Base-by-base conservation (phyloP, 2,888 invertebrate genomes). In the Cerastis leucographa region DNA sequence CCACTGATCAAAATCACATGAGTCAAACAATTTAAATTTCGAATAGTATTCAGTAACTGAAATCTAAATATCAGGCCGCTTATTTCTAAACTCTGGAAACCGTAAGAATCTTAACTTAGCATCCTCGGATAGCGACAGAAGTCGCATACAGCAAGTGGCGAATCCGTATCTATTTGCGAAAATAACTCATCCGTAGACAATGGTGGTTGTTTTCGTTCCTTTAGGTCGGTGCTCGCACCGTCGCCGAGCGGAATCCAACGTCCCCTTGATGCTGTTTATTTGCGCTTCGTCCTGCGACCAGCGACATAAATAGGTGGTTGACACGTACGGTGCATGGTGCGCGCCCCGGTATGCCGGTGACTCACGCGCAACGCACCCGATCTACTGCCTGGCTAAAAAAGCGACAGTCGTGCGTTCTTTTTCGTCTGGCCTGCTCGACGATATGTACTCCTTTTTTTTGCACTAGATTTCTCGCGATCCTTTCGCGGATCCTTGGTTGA, bases 181-280 rank as follows among this genome's bases (percentile, higher is more conserved):
- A 95, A 95, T 95, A 96, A 94, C 95, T 94, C 94, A 94, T 93
- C 94, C 94, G 94, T 94, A 96, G 96, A 96, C 96, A 96, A 96
- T 96, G 93, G 95, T 90, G 84, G 93, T 94, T 93, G 95, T 96
- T 96, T 95, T 95, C 91, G 92, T 95, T 92, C 92, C 92, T 92
- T 94, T 94, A 88, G 89, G 86, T 88, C 89, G 91, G 90, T 89
- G 88, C 89, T 88, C 85, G 88, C 86, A 86, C 87, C 90, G 91
- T 91, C 91, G 91, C 89, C 90, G 91, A 88, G 90, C 91, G 95
- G 95, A 95, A 94, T 96, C 93, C 94, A 90, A 92, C 92, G 92
- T 95, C 93, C 94, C 96, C 96, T 96, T 96, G 96, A 96, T 95
- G 96, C 95, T 94, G 94, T 96, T 96, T 96, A 96, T 96, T 96